A percentile compares a stretch with the other conserved stretches of the same genome.
These are phyloP conservation scores for Pelosia muscerda DNA, from an alignment of 2,888 invertebrate genomes.

Conservation along the genomic window DNA sequence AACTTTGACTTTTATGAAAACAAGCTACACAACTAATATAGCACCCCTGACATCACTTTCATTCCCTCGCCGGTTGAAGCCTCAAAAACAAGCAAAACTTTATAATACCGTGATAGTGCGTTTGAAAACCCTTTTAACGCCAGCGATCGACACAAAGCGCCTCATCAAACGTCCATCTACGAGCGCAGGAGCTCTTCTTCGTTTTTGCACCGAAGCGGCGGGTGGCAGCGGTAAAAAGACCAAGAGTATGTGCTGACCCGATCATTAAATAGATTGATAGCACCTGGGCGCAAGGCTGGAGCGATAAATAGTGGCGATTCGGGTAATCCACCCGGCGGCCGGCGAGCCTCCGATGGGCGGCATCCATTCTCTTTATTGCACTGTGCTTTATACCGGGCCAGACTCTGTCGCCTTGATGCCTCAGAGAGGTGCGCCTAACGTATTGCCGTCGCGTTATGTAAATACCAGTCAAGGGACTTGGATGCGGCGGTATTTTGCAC, in stretches of 20 bases:
- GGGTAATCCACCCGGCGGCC: conserved; percentile 83
- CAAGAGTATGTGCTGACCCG: conserved; percentile 85
- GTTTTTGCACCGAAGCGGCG: conserved; percentile 71
- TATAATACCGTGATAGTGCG: conserved; percentile 69
- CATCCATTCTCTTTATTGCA: conserved; percentile 87
- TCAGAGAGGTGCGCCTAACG: conserved; percentile 76
- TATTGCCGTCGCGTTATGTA: conserved; percentile 66
- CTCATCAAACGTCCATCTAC: conserved; percentile 87
- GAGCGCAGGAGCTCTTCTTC: conserved; percentile 69
- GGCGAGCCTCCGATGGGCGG: conserved; percentile 81
- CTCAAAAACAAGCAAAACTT: conserved; percentile 51
- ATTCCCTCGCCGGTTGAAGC: conserved; percentile 27
- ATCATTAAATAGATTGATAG: conserved; percentile 87
- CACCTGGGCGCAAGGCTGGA: conserved; percentile 85
- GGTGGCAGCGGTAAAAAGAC: conserved; percentile 77
- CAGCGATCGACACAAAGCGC: conserved; percentile 82
- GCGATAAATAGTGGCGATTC: conserved; percentile 87
- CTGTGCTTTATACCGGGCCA: conserved; percentile 83
- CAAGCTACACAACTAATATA: conserved; percentile 5
- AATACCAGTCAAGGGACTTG: conserved; percentile 55
- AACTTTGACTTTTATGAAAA: background rate
- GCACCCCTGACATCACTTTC: conserved; percentile 24
- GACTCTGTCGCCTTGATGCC: conserved; percentile 78
- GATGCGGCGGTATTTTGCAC: conserved; percentile 31
- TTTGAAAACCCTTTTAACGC: conserved; percentile 79